A percentile compares a stretch with the other conserved stretches of the same genome.
phyloP scores from a whole-genome alignment of 2,888 invertebrate species.

The Luperina testacea region DNA sequence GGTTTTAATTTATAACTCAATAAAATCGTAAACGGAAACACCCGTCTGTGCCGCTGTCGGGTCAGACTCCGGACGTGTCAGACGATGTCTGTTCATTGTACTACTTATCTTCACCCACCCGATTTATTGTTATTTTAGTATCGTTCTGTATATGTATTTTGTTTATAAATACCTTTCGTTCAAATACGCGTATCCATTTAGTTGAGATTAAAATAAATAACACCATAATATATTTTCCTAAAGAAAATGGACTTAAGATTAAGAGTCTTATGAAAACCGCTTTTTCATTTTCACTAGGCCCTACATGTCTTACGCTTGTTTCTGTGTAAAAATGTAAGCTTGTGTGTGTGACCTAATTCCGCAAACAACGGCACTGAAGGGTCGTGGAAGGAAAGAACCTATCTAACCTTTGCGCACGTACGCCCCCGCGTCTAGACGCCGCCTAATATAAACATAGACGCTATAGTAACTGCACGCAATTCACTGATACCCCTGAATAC shows the following conservation, averaged over 20 bases:
- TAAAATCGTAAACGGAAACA: slow-evolving; percentile 65
- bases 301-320: slow-evolving; percentile 5
- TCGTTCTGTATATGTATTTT: background rate
- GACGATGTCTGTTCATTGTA: slow-evolving; percentile 59
- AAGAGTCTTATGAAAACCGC: slow-evolving; percentile 5
- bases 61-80: slow-evolving; percentile 45
- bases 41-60: slow-evolving; percentile 54
- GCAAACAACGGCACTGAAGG: slow-evolving; percentile 65
- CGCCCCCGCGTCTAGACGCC: slow-evolving; percentile 84
- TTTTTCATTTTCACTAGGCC: slow-evolving; percentile 14
- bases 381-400: slow-evolving; percentile 70
- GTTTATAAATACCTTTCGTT: slow-evolving; percentile 9
- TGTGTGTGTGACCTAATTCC: slow-evolving; percentile 71
- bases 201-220: background rate
- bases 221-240: background rate
- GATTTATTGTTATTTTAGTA: slow-evolving; percentile 35
- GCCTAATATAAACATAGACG: slow-evolving; percentile 65
- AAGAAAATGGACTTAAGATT: slow-evolving; percentile 11
- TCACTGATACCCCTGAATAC: slow-evolving; percentile 51
- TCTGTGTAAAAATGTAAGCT: slow-evolving; percentile 48
- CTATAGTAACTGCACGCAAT: slow-evolving; percentile 66
- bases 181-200: background rate
- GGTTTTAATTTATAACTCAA: slow-evolving; percentile 62
- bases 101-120: slow-evolving; percentile 44
- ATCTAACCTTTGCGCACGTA: slow-evolving; percentile 75